Evolutionary conservation across 92 coral and sea anemone genomes (phyloP), one percentile per base, ranked within the genome.

Genomic region (Epizoanthus illoricatus): DNA sequence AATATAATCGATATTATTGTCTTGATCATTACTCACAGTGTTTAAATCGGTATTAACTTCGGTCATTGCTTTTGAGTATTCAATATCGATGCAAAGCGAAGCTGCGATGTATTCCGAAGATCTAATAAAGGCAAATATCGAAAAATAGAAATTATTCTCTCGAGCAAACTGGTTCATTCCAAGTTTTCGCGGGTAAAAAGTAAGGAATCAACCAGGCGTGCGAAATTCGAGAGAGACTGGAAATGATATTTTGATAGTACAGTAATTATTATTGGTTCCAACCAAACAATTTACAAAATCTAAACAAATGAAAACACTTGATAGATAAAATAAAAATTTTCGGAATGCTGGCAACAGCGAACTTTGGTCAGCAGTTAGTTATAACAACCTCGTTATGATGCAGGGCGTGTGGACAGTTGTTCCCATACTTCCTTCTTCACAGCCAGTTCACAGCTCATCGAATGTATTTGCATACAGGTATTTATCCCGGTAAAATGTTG

Each of bases 331-430:
- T 39, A n/a, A 39, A 49, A 20, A 20, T 12, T 10, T 65, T 65
- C 11, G 13, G 19, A 49, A 71, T 71, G 56, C 15, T 49, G 33
- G 75, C 47, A 36, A 59, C 59, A 40, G 85, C 74, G 67, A 16
- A 55, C 20, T 41, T 52, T 75, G 67, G 72, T 66, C 73, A 63
- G 65, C 57, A 56, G 12, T 15, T 64, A 74, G 24, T 87, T 83
- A 69, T 84, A 80, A 81, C 41, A 70, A 69, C 94, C 97, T 92
- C 97, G 94, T 87, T 88, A 66, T 84, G 88, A 83, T 87, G 92
- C 75, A 64, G 89, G 97, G 97, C 86, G 92, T 88, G 89, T 79
- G 88, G 90, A 74, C 69, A 70, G 67, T 65, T 62, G 81, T 62
- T 56, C 59, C 81, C 81, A 69, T 74, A 79, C 85, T 80, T 61